phyloP scores from a whole-genome alignment of 2,113 vertebrate genomes.

The Eretmochelys imbricata region DNA sequence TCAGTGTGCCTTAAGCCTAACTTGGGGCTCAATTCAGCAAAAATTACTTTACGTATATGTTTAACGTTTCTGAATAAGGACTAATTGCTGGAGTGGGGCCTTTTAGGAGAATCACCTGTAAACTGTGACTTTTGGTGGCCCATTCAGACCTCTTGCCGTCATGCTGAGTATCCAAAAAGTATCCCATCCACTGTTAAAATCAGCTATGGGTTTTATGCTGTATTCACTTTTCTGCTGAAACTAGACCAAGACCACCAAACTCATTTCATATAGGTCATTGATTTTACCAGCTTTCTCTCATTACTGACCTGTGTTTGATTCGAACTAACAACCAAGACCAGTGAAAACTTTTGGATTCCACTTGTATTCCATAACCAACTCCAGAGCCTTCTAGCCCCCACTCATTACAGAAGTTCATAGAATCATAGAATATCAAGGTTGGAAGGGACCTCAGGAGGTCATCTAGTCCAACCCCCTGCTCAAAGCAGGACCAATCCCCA shows the following conservation, averaged over 20 bases:
- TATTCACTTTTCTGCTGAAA: neutral
- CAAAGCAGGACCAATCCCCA: too few species aligned
- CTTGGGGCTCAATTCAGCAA: neutral
- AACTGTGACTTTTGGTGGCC: neutral
- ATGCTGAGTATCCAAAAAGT: neutral
- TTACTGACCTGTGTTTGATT: neutral
- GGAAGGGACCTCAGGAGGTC: too few species aligned
- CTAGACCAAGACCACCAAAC: neutral
- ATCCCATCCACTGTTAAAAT: neutral
- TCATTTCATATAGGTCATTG: neutral
- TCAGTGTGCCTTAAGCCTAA: neutral
- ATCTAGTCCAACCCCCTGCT: too few species aligned
- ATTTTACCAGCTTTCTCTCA: neutral
- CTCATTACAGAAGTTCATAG: neutral
- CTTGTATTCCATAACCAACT: neutral
- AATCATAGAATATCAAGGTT: too few species aligned
- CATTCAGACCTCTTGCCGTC: neutral
- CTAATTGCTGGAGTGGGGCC: neutral
- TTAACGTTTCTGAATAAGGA: neutral
- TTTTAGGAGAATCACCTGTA: neutral
- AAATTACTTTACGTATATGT: neutral
- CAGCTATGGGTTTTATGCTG: neutral
- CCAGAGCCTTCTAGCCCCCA: neutral
- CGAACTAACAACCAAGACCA: slow-evolving; percentile 4
- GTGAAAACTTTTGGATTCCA: neutral